Percentiles rank a stretch among this genome's conserved stretches.
Evolutionary conservation across 1,140 invertebrate genomes (phyloP).

Genomic region (Nymphalis io): DNA sequence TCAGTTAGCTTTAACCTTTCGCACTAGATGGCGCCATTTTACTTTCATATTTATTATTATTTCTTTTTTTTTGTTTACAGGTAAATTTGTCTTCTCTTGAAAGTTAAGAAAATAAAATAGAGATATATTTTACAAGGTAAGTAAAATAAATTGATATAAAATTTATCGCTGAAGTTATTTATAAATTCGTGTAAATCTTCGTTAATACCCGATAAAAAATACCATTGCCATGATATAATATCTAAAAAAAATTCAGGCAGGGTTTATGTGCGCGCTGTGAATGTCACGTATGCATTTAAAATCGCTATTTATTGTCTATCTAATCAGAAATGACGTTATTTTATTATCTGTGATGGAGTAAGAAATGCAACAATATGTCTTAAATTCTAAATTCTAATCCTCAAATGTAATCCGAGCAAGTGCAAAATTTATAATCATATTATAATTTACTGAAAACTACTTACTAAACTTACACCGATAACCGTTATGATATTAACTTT

Average conservation of each 20-base stretch:
- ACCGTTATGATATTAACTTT: too few species aligned
- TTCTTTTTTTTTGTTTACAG: constrained; percentile 4
- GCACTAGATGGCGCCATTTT: background rate
- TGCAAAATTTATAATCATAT: too few species aligned
- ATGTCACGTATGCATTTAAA: constrained; percentile 17
- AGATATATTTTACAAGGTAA: background rate
- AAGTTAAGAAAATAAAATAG: background rate
- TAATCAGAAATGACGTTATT: background rate
- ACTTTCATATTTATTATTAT: background rate
- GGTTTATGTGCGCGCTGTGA: background rate
- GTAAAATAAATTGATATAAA: background rate
- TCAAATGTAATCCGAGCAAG: background rate
- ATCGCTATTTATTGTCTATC: background rate
- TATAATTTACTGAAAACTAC: too few species aligned
- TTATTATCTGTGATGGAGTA: background rate
- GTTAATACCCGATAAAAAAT: constrained; percentile 2
- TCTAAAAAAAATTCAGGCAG: background rate
- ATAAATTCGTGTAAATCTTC: background rate
- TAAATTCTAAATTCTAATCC: background rate
- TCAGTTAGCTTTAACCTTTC: background rate
- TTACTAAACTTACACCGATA: too few species aligned
- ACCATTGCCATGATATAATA: constrained; percentile 2
- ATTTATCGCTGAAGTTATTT: background rate
- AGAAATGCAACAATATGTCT: background rate
- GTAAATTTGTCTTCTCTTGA: background rate